Evolutionary conservation across 2,113 vertebrate genomes (phyloP).

Genomic region (Pipra filicauda): DNA sequence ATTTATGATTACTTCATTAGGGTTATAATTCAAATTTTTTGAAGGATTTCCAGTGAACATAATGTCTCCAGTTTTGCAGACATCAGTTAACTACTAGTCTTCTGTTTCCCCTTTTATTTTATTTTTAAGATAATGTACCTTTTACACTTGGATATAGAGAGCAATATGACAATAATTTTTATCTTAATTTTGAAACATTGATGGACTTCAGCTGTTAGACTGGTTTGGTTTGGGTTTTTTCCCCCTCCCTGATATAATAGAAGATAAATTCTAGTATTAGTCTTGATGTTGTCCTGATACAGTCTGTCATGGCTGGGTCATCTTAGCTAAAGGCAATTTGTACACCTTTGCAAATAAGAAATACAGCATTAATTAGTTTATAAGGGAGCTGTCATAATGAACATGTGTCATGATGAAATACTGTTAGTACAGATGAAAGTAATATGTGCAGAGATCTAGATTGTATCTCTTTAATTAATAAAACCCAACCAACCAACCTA

Average conservation of each 20-base stretch:
- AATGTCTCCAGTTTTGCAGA: neutral
- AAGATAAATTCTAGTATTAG: neutral
- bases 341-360: neutral
- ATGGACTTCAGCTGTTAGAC: neutral
- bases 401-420: neutral
- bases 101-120: neutral
- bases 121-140: neutral
- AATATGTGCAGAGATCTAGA: neutral
- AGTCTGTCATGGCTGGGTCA: neutral
- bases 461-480: neutral
- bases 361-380: neutral
- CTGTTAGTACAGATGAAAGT: neutral
- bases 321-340: neutral
- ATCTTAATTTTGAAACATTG: neutral
- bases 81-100: neutral
- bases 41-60: neutral
- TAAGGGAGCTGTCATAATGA: neutral
- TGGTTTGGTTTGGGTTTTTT: too few species aligned
- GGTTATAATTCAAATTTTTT: neutral
- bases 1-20: neutral
- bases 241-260: neutral
- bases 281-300: neutral
- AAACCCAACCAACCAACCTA: neutral
- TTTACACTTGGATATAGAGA: neutral
- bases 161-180: neutral